phyloP scores from a whole-genome alignment of 2,113 vertebrate species.

The Heterochromis multidens region DNA sequence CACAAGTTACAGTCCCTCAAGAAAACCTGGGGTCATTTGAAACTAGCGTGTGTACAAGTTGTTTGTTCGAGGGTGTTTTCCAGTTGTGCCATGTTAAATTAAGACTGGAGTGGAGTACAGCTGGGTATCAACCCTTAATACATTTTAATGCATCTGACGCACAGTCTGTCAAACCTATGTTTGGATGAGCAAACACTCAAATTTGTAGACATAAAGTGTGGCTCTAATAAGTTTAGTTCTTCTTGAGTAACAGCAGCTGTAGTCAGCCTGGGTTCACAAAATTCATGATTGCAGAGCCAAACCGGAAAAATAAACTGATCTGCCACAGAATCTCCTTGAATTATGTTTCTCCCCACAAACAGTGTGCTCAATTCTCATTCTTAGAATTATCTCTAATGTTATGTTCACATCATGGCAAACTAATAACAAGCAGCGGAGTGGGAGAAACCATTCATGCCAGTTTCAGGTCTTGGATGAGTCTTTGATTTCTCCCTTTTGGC shows the following conservation, averaged over 20 bases:
- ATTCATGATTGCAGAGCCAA: fast-evolving
- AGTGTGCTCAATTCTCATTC: background rate
- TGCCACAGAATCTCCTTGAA: background rate
- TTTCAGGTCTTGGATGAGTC: background rate
- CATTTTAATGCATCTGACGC: background rate
- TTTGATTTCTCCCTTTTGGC: background rate
- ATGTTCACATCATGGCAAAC: background rate
- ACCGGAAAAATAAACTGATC: background rate
- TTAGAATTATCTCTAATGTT: background rate
- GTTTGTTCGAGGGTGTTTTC: slow-evolving; percentile 53
- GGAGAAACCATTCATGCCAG: background rate
- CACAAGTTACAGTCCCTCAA: slow-evolving; percentile 27
- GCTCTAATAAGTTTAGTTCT: background rate
- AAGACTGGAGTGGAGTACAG: background rate
- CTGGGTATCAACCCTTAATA: background rate
- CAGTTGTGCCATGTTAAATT: slow-evolving; percentile 17
- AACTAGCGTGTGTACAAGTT: slow-evolving; percentile 11
- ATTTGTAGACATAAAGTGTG: background rate
- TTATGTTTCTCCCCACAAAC: background rate
- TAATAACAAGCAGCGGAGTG: background rate
- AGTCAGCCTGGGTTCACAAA: background rate
- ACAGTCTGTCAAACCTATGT: background rate
- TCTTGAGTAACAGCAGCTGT: background rate
- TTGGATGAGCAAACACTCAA: background rate
- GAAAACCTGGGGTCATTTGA: slow-evolving; percentile 57